Percentiles rank a stretch among this genome's conserved stretches.
Conservation (phyloP, 2,113 vertebrate genomes). For the Petrocephalus zakoni region DNA sequence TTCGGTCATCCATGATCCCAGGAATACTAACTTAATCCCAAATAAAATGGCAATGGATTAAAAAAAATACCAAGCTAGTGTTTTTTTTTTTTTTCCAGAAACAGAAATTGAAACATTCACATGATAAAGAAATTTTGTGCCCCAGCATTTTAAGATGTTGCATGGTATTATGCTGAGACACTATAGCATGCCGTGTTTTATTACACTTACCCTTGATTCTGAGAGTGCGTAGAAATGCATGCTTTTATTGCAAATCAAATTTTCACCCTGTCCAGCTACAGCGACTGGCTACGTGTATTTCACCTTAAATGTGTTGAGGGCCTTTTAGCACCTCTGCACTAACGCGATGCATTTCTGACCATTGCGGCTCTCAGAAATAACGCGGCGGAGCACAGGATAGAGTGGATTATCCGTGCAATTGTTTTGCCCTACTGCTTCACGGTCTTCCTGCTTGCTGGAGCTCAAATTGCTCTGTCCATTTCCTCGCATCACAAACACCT, state of each 20-base stretch:
- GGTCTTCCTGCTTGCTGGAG: not conserved
- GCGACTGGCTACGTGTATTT: not conserved
- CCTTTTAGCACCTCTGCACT: not conserved
- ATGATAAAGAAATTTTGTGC: not conserved
- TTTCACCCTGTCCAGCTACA: not conserved
- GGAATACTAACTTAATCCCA: not conserved
- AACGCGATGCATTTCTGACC: not conserved
- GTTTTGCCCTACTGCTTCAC: not conserved
- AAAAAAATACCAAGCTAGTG: not conserved
- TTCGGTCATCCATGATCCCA: too few relatives aligned
- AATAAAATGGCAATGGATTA: not conserved
- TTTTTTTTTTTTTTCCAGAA: not conserved
- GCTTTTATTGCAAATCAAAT: conserved; percentile 19
- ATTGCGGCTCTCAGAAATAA: not conserved
- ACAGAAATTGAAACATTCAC: not conserved
- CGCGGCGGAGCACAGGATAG: not conserved
- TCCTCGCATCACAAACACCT: not conserved
- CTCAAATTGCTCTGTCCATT: not conserved
- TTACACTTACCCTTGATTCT: not conserved
- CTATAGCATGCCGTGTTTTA: not conserved
- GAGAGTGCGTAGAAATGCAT: not conserved
- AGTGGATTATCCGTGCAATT: not conserved
- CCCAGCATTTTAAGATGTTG: not conserved
- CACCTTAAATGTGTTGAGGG: not conserved
- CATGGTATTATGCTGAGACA: not conserved